Evolutionary conservation across 1,140 invertebrate species (phyloP), one percentile per base, ranked within the genome.

Genomic region (Episyrphus balteatus): DNA sequence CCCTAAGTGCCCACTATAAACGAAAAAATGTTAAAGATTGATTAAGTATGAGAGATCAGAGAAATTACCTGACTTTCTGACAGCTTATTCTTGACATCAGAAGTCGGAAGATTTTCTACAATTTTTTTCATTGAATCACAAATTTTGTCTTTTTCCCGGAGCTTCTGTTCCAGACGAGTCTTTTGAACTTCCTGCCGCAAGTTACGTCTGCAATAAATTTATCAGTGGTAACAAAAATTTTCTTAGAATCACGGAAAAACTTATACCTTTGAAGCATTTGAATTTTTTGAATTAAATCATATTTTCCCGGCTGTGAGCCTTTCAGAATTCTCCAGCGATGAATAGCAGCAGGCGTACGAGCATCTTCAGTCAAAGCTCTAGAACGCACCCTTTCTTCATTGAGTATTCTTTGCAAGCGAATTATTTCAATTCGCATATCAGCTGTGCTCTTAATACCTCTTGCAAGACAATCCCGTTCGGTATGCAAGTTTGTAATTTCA

Each of bases 291-390:
- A 84, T 65, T 39, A 84, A 65, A 45, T 83, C 79, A 37, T 73
- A 79, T 5, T 73, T 75, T 42, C 73, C 73, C 1, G 84, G 84
- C 69, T 88, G 84, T 17, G 78, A 79, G 10, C 78, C 82, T 73
- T 81, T 71, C n/a, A 88, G 71, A 62, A 84, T 79, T 46, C 82
- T 70, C 82, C 82, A 86, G 31, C 82, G 71, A 63, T 91, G 87
- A 48, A 89, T 77, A 64, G 88, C 89, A 40, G 86, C 75, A 0
- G 86, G 86, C 42, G 81, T 88, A 57, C 86, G 81, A 18, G 87
- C 69, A 51, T 87, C 83, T 54, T 88, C 82, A 53, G 88, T 82
- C 3, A 90, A 58, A 2, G 83, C 83, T 37, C 79, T 77, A 41
- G 81, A 81, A 17, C 82, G 77, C 0, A 81, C 69, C 32, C 75